Base-by-base conservation (phyloP, 2,113 vertebrate genomes). In the Barbus barbus region DNA sequence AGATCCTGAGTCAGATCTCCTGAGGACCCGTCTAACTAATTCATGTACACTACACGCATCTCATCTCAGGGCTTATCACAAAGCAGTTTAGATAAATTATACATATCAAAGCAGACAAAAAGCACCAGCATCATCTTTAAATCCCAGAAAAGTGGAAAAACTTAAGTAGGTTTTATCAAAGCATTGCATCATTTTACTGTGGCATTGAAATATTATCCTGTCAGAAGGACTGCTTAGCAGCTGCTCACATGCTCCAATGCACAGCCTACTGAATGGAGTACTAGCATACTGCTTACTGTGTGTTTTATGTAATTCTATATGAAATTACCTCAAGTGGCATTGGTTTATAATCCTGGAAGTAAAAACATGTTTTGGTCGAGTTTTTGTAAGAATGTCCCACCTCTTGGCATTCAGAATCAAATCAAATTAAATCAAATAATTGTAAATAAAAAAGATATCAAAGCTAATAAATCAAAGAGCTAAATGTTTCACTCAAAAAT, bases 51-150 rank as follows among this genome's bases (percentile, higher is more conserved):
- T 46, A 26, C 26, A 75, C 72, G 51, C 72, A 28, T 75, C 44
- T 48, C 24, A 1, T 44, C 72, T 31, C 65, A 69, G 65, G 65
- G 31, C 44, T 51, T 9, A 46, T 76, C 58, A 79, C 77, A 79
- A 79, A 60, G 38, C 56, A 41, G 77, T 60, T 51, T 51, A 75
- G 53, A 79, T 63, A 41, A 79, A 79, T 58, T 78, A 78, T 38
- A 44, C 77, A 78, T 61, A 26, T 61, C 77, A 63, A 63, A 63
- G 22, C 24, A 44, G 56, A 75, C 72, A 75, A 20, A 75, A 75
- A 75, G 41, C 44, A 28, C 38, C n/a, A n/a, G 71, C 71, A 24
- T 44, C 71, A 73, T 75, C 44, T 51, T 75, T 51, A 61, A 41
- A 78, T 24, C n/a, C 13, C 33, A 24, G n/a, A 60, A 58, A 41